Percentiles rank a stretch among this genome's conserved stretches.
phyloP scores from a whole-genome alignment of 2,797 vertebrate genomes.

The Siniperca scherzeri region DNA sequence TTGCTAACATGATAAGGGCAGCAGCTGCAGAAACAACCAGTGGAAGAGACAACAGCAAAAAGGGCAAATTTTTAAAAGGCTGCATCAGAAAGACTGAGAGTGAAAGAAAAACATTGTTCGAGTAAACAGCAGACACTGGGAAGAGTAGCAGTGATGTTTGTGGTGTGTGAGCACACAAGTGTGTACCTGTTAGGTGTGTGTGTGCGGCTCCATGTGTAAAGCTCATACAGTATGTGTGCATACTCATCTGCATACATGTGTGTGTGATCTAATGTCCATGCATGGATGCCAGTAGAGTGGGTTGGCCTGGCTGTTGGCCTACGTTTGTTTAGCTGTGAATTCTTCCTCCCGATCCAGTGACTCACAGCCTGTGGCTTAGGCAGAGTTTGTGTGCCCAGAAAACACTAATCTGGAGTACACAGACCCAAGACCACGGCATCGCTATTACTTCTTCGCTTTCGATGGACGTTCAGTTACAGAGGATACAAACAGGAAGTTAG shows the following conservation, averaged over 20 bases:
- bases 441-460: conserved; percentile 22
- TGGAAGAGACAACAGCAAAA: conserved; percentile 26
- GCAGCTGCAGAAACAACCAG: conserved; percentile 39
- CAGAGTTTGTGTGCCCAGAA: conserved; percentile 68
- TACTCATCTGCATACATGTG: conserved; percentile 10
- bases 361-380: conserved; percentile 75
- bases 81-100: conserved; percentile 46
- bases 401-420: conserved; percentile 64
- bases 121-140: conserved; percentile 17
- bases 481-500: neutral
- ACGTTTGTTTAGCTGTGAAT: conserved; percentile 82
- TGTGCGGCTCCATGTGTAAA: conserved; percentile 34
- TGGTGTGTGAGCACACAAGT: conserved; percentile 5
- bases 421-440: conserved; percentile 44
- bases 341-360: conserved; percentile 78
- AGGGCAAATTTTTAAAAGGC: conserved; percentile 59
- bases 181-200: conserved; percentile 16
- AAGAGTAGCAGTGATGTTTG: conserved; percentile 25
- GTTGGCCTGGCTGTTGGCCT: conserved; percentile 71
- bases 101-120: conserved; percentile 33
- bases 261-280: conserved; percentile 62
- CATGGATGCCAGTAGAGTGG: conserved; percentile 70
- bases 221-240: conserved; percentile 32
- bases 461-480: conserved; percentile 8
- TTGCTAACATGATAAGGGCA: conserved; percentile 49